A percentile compares a stretch with the other conserved stretches of the same genome.
These are phyloP conservation scores for Drosophila nigricruria DNA, from an alignment of 2,888 invertebrate genomes.

Conservation along the genomic window DNA sequence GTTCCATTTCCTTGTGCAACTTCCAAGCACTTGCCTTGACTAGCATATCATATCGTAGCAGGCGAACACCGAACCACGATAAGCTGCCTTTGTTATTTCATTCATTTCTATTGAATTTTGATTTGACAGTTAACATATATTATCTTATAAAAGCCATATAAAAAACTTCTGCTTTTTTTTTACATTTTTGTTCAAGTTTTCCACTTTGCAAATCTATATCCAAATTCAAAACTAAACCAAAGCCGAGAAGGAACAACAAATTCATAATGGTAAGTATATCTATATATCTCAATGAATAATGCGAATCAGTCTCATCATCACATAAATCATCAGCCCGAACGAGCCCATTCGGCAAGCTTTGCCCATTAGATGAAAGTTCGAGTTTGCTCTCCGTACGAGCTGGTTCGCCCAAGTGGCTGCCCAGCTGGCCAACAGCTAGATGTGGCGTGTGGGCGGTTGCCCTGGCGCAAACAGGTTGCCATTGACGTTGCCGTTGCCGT, in stretches of 20 bases:
- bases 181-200: conserved; percentile 34
- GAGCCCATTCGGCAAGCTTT: neutral
- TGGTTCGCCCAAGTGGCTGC: conserved; percentile 31
- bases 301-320: conserved; percentile 9
- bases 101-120: neutral
- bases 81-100: conserved; percentile 2
- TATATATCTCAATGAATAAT: neutral
- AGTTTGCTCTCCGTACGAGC: neutral
- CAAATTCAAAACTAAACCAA: conserved; percentile 13
- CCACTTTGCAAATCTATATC: neutral
- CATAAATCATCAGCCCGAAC: conserved; percentile 31
- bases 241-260: conserved; percentile 5
- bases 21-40: conserved; percentile 6
- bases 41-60: conserved; percentile 8
- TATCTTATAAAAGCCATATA: neutral
- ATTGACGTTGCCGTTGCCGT: conserved; percentile 33
- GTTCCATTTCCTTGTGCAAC: conserved; percentile 4
- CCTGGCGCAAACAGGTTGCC: conserved; percentile 61
- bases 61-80: neutral
- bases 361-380: conserved; percentile 16
- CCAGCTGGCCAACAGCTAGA: conserved; percentile 3
- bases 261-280: conserved; percentile 49
- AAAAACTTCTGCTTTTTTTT: neutral
- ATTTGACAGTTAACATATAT: conserved; percentile 2
- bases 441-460: conserved; percentile 37